Evolutionary conservation across 2,888 invertebrate genomes (phyloP), one percentile per base, ranked within the genome.

Genomic region (Synanthedon vespiformis): DNA sequence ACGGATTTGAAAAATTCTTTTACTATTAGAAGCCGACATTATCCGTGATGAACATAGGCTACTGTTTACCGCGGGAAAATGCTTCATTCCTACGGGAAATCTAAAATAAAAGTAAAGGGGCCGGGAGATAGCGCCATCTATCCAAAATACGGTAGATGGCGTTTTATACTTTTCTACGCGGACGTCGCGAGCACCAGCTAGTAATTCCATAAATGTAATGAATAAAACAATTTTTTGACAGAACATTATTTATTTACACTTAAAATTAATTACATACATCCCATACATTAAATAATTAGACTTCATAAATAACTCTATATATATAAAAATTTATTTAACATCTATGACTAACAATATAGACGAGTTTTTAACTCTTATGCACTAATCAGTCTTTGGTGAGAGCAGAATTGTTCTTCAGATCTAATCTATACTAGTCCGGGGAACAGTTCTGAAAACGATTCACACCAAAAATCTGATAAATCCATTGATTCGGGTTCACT

Each of bases 361-460:
- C 10, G 34, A 55, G 51, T 60, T 54, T 53, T 52, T 56, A 61
- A 59, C 60, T 55, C 61, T 65, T 70, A 71, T 61, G 56, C 74
- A 74, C 81, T 83, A 86, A 65, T 86, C 86, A 87, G 86, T 87
- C 86, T 85, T 84, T 76, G 81, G 80, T 70, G 80, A 70, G 60
- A 61, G 57, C 77, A 75, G 73, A 74, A 67, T 61, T 55, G 65
- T 57, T 58, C 58, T 57, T 50, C 34, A 12, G 13, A 55, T 53
- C 84, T 88, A 94, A 55, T 53, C 84, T 88, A 94, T 52, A 91
- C 89, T 67, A 94, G 81, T 57, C 90, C 90, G 41, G 94, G 94
- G 78, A 95, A 95, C 61, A 95, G 79, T 78, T 94, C 94, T 56
- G 92, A 91, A 64, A 94, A 91, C 62, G 92, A 92, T 68, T 91